A percentile compares a stretch with the other conserved stretches of the same genome.
phyloP scores from a whole-genome alignment of 1,140 invertebrate genomes.

The Drosophila ohnishii region DNA sequence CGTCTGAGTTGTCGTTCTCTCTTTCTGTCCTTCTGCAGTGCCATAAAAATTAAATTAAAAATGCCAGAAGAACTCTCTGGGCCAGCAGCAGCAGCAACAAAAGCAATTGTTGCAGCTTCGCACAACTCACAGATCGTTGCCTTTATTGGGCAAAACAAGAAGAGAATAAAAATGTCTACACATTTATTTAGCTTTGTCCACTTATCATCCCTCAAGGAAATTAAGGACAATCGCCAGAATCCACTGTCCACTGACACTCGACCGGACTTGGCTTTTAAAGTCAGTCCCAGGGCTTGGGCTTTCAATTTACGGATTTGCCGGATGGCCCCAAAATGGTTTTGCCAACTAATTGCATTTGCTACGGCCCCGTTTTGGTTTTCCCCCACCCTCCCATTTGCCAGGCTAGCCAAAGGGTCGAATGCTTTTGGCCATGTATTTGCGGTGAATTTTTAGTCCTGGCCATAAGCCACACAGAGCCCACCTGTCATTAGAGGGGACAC shows the following conservation, averaged over 20 bases:
- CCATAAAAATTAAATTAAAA: slow-evolving; percentile 74
- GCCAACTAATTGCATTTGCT: slow-evolving; percentile 74
- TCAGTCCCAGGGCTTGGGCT: slow-evolving; percentile 17
- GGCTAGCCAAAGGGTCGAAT: neutral
- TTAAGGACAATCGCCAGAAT: slow-evolving; percentile 28
- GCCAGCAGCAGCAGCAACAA: slow-evolving; percentile 8
- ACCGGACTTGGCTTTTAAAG: slow-evolving; percentile 34
- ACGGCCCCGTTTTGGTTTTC: slow-evolving; percentile 8
- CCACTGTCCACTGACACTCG: slow-evolving; percentile 9
- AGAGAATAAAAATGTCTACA: slow-evolving; percentile 52
- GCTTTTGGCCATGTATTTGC: slow-evolving; percentile 59
- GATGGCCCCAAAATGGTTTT: slow-evolving; percentile 29
- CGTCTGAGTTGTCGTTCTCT: slow-evolving; percentile 52
- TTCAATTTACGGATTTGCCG: slow-evolving; percentile 37
- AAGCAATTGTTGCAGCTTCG: slow-evolving; percentile 44
- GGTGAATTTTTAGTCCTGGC: slow-evolving; percentile 55
- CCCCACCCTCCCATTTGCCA: neutral
- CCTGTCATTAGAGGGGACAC: slow-evolving; percentile 65
- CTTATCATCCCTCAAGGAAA: slow-evolving; percentile 28
- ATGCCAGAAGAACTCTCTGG: slow-evolving; percentile 52
- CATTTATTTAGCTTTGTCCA: slow-evolving; percentile 58
- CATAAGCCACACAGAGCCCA: slow-evolving; percentile 22
- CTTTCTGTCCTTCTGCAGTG: slow-evolving; percentile 5
- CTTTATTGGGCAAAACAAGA: slow-evolving; percentile 18
- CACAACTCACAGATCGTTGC: slow-evolving; percentile 5